These are phyloP conservation scores for Kradibia gibbosae DNA, from an alignment of 1,140 invertebrate genomes.

Conservation along the genomic window DNA sequence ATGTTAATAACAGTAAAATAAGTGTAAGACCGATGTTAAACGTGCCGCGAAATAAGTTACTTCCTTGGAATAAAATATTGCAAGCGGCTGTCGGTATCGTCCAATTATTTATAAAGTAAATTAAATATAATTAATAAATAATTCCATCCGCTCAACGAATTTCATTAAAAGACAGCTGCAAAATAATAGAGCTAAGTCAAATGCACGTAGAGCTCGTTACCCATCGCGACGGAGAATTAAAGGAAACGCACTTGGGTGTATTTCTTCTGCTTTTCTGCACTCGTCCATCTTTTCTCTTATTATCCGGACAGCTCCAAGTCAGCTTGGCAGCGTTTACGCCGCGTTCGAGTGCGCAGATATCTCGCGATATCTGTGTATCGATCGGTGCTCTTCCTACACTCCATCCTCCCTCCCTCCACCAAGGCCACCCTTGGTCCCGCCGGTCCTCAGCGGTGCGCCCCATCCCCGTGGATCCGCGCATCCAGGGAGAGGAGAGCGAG, in stretches of 20 bases:
- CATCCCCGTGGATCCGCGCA: too few species aligned
- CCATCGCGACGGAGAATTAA: not conserved
- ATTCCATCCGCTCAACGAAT: too few species aligned
- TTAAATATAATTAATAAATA: too few species aligned
- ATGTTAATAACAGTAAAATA: not conserved
- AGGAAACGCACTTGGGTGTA: not conserved
- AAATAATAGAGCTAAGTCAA: not conserved
- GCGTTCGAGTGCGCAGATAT: not conserved
- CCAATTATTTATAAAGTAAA: not conserved
- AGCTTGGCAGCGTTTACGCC: not conserved
- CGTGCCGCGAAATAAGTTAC: not conserved
- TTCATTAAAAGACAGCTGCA: not conserved
- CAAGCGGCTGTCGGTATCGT: not conserved
- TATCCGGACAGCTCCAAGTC: not conserved
- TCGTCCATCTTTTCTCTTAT: not conserved
- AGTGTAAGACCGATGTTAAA: not conserved
- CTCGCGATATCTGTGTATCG: slow-evolving; percentile 25
- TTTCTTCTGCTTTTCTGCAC: not conserved
- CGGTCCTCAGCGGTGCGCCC: too few species aligned
- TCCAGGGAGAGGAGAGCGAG: not conserved
- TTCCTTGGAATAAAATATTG: not conserved
- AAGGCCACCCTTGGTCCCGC: too few species aligned
- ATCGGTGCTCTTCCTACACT: not conserved
- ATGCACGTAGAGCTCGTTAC: not conserved
- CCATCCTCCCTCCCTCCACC: not conserved